phyloP scores from a whole-genome alignment of 2,888 invertebrate genomes.

The Troilus luridus region DNA sequence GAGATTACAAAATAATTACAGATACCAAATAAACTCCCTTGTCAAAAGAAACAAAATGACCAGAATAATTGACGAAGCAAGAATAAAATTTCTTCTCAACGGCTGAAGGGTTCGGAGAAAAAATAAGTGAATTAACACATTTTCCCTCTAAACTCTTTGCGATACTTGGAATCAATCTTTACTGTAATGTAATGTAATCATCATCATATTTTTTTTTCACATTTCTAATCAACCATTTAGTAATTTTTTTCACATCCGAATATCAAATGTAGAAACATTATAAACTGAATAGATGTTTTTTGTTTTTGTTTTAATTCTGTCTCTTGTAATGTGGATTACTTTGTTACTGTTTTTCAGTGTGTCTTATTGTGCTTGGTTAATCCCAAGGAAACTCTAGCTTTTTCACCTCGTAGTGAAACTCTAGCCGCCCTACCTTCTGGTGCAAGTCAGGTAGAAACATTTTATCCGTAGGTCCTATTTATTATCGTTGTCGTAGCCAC shows the following conservation, averaged over 20 bases:
- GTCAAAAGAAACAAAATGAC: too few species aligned
- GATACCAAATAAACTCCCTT: too few species aligned
- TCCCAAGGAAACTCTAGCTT: slow-evolving; percentile 46
- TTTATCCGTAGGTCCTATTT: slow-evolving; percentile 44
- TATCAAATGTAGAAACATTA: background rate
- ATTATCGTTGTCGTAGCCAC: background rate
- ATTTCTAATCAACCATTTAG: background rate
- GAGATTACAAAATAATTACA: too few species aligned
- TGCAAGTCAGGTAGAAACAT: slow-evolving; percentile 48
- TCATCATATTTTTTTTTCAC: background rate
- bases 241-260: background rate
- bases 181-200: background rate
- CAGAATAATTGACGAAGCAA: too few species aligned
- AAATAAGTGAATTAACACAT: slow-evolving; percentile 28
- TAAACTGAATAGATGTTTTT: background rate
- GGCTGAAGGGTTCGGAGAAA: background rate
- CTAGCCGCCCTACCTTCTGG: slow-evolving; percentile 47
- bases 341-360: slow-evolving; percentile 56
- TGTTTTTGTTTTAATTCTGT: slow-evolving; percentile 19
- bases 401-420: slow-evolving; percentile 39
- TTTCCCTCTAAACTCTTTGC: background rate
- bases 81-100: slow-evolving; percentile 21
- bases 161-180: background rate
- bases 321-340: slow-evolving; percentile 37
- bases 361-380: slow-evolving; percentile 57